Evolutionary conservation across 1,140 invertebrate species (phyloP).

Genomic region (Aradophagus sp.): DNA sequence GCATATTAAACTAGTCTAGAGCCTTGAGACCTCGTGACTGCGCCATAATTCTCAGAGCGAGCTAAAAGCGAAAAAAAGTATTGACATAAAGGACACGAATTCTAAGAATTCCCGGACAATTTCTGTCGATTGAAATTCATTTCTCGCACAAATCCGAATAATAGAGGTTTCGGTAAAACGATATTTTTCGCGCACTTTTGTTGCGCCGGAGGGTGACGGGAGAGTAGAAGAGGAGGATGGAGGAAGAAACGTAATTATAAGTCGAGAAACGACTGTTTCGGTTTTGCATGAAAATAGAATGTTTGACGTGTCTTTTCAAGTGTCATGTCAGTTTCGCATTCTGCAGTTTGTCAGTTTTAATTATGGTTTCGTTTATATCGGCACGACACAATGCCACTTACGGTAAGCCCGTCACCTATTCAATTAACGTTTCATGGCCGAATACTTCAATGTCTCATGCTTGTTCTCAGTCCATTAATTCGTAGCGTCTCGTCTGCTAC

Average conservation of each 20-base stretch:
- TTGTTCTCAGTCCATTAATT: slow-evolving; percentile 57
- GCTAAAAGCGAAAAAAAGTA: slow-evolving; percentile 6
- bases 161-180: too few relatives aligned
- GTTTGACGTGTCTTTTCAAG: slow-evolving; percentile 27
- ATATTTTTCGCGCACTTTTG: too few relatives aligned
- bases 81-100: slow-evolving; percentile 8
- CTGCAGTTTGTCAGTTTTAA: slow-evolving; percentile 52
- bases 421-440: slow-evolving; percentile 57
- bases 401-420: slow-evolving; percentile 52
- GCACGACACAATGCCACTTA: slow-evolving; percentile 46
- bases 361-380: slow-evolving; percentile 50
- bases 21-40: slow-evolving; percentile 27
- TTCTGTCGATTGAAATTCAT: not conserved
- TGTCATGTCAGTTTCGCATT: slow-evolving; percentile 37
- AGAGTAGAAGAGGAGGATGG: too few relatives aligned
- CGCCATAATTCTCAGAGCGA: slow-evolving; percentile 22
- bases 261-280: slow-evolving; percentile 11
- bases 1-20: slow-evolving; percentile 32
- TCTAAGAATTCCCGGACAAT: not conserved
- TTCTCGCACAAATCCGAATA: too few relatives aligned
- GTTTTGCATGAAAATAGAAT: slow-evolving; percentile 41
- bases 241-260: too few relatives aligned
- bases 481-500: slow-evolving; percentile 50
- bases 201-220: not conserved
- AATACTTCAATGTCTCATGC: slow-evolving; percentile 58